Conservation (phyloP, 2,888 invertebrate genomes). For the Portevinia maculata region DNA sequence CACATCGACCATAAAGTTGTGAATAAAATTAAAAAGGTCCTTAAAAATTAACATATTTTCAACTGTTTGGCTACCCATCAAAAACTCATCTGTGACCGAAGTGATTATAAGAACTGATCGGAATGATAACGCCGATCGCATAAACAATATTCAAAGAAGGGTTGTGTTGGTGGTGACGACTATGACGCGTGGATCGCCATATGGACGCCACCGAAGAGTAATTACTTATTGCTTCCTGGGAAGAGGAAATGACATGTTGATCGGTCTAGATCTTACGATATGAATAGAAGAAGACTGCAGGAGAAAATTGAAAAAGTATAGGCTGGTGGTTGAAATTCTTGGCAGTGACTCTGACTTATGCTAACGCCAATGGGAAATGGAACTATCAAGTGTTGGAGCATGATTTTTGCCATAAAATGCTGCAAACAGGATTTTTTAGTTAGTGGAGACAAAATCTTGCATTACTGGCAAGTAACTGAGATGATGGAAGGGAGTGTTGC, state of each 20-base stretch:
- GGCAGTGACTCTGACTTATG: no score
- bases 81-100: constrained; percentile 39
- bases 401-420: no score
- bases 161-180: constrained; percentile 4
- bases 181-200: constrained; percentile 33
- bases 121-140: constrained; percentile 10
- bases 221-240: constrained; percentile 16
- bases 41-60: constrained; percentile 38
- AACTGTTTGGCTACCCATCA: constrained; percentile 18
- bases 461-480: no score
- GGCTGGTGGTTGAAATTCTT: no score
- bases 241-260: constrained; percentile 25
- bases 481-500: no score
- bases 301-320: no score
- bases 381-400: no score
- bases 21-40: constrained; percentile 24
- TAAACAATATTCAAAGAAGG: background rate
- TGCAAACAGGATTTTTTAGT: no score
- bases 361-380: no score
- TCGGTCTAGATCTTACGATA: constrained; percentile 4
- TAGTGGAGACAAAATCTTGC: no score
- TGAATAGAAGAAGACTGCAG: background rate
- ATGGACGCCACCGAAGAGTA: constrained; percentile 18
- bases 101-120: constrained; percentile 23
- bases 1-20: constrained; percentile 41